Conservation (phyloP, 2,888 invertebrate genomes). For the Lithophane leautieri region DNA sequence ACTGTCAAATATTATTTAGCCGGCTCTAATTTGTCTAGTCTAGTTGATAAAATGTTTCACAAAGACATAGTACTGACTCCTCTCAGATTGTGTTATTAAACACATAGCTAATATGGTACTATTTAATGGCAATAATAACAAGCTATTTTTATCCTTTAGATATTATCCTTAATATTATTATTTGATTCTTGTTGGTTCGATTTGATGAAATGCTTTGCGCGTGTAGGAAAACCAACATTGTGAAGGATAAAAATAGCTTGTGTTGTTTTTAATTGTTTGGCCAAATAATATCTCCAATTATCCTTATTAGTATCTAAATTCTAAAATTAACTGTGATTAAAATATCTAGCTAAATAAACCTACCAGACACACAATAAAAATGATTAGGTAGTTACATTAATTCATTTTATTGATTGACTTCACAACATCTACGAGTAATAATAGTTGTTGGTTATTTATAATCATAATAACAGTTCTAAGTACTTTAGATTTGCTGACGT, state of each 20-base stretch:
- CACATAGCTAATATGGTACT: too few species aligned
- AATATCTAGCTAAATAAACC: not conserved
- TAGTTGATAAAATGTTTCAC: not conserved
- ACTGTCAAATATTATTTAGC: not conserved
- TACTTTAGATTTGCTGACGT: not conserved
- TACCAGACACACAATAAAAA: not conserved
- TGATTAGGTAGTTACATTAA: too few species aligned
- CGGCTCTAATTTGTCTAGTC: not conserved
- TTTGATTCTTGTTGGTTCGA: not conserved
- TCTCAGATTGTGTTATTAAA: not conserved
- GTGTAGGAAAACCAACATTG: conserved; percentile 10
- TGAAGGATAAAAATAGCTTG: not conserved
- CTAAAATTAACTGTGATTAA: not conserved
- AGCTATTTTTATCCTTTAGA: too few species aligned
- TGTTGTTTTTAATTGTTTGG: not conserved
- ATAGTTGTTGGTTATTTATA: not conserved
- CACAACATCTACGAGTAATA: not conserved
- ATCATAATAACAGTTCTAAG: not conserved
- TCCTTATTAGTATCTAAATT: not conserved
- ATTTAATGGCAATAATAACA: too few species aligned
- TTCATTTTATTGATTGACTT: too few species aligned
- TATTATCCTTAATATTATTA: not conserved
- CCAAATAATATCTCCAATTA: not conserved
- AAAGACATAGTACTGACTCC: not conserved
- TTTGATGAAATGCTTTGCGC: not conserved